phyloP scores from a whole-genome alignment of 2,888 invertebrate genomes.

The Stenoptilia bipunctidactyla region DNA sequence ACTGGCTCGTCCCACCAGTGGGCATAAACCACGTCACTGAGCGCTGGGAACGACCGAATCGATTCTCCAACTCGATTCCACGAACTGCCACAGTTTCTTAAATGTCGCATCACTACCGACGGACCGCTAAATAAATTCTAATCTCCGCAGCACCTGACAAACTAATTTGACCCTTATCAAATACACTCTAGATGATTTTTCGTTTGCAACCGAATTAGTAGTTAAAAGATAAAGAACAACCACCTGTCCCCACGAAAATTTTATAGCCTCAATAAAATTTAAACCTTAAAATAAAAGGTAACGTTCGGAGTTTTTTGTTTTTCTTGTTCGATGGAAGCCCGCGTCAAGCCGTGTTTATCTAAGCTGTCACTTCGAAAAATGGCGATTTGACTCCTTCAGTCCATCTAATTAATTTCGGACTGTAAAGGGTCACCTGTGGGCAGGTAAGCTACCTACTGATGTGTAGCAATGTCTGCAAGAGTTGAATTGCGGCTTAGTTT shows the following conservation, averaged over 20 bases:
- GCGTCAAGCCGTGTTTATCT: conserved; percentile 69
- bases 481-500: too few relatives aligned
- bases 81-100: conserved; percentile 69
- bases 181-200: conserved; percentile 39
- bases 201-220: conserved; percentile 35
- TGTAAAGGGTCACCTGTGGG: conserved; percentile 55
- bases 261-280: conserved; percentile 68
- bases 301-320: conserved; percentile 50
- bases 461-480: not conserved
- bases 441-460: conserved; percentile 51
- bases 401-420: conserved; percentile 61
- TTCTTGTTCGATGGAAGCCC: conserved; percentile 52
- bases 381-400: conserved; percentile 63
- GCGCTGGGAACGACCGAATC: conserved; percentile 65
- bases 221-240: conserved; percentile 62
- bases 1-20: conserved; percentile 29
- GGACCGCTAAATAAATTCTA: conserved; percentile 66
- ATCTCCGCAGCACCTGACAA: conserved; percentile 33
- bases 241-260: conserved; percentile 70
- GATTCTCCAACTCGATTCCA: conserved; percentile 67
- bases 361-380: conserved; percentile 68
- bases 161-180: conserved; percentile 53
- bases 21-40: conserved; percentile 62
- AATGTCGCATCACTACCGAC: conserved; percentile 69
- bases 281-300: conserved; percentile 64